Conservation (phyloP, 2,888 invertebrate species). For the Pollenia amentaria region DNA sequence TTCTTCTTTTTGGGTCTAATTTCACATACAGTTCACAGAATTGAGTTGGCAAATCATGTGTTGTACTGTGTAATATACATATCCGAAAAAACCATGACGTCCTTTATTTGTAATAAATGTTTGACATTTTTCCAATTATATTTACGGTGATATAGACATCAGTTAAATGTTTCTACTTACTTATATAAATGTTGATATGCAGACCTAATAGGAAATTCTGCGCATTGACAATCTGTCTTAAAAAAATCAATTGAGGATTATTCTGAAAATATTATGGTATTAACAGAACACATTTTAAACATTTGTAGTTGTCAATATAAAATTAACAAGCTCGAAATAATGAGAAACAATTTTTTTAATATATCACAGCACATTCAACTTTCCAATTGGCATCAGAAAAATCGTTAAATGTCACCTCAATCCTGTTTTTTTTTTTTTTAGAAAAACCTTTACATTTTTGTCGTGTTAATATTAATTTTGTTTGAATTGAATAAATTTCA, state of each 20-base stretch:
- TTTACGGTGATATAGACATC: conserved; percentile 65
- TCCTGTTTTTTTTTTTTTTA: not conserved
- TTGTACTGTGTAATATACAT: too few relatives aligned
- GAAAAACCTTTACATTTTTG: not conserved
- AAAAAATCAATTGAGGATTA: too few relatives aligned
- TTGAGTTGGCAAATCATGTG: too few relatives aligned
- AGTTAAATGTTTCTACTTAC: not conserved
- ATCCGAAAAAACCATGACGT: conserved; percentile 22
- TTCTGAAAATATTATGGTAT: too few relatives aligned
- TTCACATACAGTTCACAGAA: too few relatives aligned
- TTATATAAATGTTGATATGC: not conserved
- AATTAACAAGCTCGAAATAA: too few relatives aligned
- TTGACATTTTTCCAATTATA: conserved; percentile 68
- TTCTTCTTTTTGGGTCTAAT: too few relatives aligned
- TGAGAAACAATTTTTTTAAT: too few relatives aligned
- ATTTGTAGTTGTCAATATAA: too few relatives aligned
- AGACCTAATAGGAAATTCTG: not conserved
- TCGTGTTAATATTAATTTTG: not conserved
- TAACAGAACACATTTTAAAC: too few relatives aligned
- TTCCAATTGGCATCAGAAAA: conserved; percentile 1
- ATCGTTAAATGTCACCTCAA: too few relatives aligned
- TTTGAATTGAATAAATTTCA: conserved; percentile 63
- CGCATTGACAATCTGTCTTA: not conserved
- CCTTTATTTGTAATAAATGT: conserved; percentile 55
- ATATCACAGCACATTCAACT: too few relatives aligned